A percentile compares a stretch with the other conserved stretches of the same genome.
phyloP scores from a whole-genome alignment of 2,113 vertebrate genomes.

The Macrotus californicus region DNA sequence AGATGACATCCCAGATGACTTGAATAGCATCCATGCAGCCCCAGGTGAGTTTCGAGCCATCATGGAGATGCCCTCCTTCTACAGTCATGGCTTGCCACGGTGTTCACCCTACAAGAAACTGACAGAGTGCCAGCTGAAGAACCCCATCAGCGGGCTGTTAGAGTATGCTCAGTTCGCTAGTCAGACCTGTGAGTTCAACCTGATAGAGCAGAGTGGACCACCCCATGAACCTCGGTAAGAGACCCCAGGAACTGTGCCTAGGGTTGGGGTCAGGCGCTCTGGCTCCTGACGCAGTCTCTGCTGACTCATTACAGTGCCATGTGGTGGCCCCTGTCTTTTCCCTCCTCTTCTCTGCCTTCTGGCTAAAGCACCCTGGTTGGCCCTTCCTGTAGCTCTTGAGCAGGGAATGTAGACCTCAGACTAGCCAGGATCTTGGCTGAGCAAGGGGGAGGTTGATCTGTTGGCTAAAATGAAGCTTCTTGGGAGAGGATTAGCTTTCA shows the following conservation, averaged over 20 bases:
- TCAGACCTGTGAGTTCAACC: conserved; percentile 90
- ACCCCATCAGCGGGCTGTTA: conserved; percentile 94
- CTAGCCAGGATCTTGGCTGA: not conserved
- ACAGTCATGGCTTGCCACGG: conserved; percentile 61
- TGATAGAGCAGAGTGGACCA: conserved; percentile 93
- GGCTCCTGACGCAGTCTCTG: not conserved
- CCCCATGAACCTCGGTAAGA: conserved; percentile 94
- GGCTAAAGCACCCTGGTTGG: not conserved
- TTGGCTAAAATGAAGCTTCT: not conserved
- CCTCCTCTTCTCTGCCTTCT: not conserved
- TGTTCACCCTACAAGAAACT: conserved; percentile 84
- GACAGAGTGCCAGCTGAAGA: conserved; percentile 91
- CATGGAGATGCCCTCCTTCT: conserved; percentile 77
- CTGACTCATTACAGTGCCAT: not conserved
- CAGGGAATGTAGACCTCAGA: not conserved
- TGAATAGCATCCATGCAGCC: conserved; percentile 84
- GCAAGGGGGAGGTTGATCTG: not conserved
- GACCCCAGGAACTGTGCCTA: not conserved
- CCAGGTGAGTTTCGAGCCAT: conserved; percentile 55
- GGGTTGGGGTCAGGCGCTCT: not conserved
- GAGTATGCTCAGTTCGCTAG: conserved; percentile 94
- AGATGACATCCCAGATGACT: conserved; percentile 91
- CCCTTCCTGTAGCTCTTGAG: not conserved
- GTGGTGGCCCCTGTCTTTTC: not conserved
- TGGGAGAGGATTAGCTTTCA: not conserved